Evolutionary conservation across 2,888 invertebrate species (phyloP).

Genomic region (Synergus umbraculus): DNA sequence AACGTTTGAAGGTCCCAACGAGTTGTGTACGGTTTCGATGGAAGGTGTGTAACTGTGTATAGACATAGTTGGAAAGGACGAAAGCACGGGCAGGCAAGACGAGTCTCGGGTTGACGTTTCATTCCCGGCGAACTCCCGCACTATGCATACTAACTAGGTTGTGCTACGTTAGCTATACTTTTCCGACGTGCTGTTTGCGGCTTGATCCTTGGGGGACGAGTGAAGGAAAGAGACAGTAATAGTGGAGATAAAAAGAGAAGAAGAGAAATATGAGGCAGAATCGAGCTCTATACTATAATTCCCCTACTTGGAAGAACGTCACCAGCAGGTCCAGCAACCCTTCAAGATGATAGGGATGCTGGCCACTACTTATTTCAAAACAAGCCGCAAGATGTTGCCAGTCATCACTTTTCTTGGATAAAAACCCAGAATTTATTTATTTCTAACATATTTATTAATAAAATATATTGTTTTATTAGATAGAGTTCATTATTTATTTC

Average conservation of each 20-base stretch:
- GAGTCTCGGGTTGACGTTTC: slow-evolving; percentile 77
- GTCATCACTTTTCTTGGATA: slow-evolving; percentile 50
- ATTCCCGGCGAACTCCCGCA: slow-evolving; percentile 76
- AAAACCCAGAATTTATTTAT: not conserved
- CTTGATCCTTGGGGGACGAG: slow-evolving; percentile 60
- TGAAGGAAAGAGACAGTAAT: slow-evolving; percentile 50
- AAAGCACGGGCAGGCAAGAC: slow-evolving; percentile 73
- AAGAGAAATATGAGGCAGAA: slow-evolving; percentile 45
- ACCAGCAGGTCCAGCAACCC: slow-evolving; percentile 41
- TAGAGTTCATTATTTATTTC: not conserved
- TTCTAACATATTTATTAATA: not conserved
- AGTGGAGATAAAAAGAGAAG: slow-evolving; percentile 51
- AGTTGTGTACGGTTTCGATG: slow-evolving; percentile 44
- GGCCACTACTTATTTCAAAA: slow-evolving; percentile 61
- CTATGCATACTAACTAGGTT: slow-evolving; percentile 77
- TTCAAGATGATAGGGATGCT: slow-evolving; percentile 54
- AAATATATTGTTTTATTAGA: too few species aligned
- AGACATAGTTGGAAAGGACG: slow-evolving; percentile 63
- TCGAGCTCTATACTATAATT: slow-evolving; percentile 47
- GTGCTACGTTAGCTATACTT: slow-evolving; percentile 68
- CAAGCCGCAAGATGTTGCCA: slow-evolving; percentile 65
- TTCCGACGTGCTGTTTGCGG: slow-evolving; percentile 55
- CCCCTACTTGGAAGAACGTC: slow-evolving; percentile 35
- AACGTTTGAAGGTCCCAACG: not conserved
- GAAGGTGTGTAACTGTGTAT: slow-evolving; percentile 54